Conservation (phyloP, 2,113 vertebrate genomes). For the Thermophis baileyi region DNA sequence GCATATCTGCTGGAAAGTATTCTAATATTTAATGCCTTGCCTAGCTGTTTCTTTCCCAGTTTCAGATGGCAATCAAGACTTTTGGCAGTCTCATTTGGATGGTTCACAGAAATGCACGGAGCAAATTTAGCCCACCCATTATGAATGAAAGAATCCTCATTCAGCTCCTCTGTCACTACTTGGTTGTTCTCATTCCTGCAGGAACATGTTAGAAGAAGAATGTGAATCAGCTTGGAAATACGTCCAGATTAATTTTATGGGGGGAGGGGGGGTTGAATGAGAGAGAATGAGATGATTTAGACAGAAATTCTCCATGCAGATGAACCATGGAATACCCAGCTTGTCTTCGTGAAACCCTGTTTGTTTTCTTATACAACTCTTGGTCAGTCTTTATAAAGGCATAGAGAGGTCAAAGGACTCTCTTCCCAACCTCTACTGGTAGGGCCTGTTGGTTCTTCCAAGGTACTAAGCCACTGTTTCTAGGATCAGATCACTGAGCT, state of each 20-base stretch:
- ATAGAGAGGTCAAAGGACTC: constrained; percentile 34
- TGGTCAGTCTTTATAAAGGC: not conserved
- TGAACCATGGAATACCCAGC: not conserved
- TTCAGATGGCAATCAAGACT: constrained; percentile 35
- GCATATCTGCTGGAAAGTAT: constrained; percentile 38
- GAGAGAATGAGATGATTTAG: not conserved
- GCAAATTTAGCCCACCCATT: constrained; percentile 54
- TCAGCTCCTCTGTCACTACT: constrained; percentile 27
- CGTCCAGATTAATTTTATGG: constrained; percentile 30
- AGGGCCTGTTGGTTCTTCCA: not conserved
- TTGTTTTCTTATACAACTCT: constrained; percentile 11
- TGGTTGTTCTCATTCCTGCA: constrained; percentile 27
- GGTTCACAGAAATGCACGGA: constrained; percentile 25
- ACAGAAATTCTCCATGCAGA: constrained; percentile 27
- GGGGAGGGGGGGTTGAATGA: not conserved
- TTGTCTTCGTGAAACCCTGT: not conserved
- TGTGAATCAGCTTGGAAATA: constrained; percentile 55
- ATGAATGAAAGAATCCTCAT: constrained; percentile 45
- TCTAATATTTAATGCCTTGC: constrained; percentile 42
- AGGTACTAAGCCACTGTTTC: not conserved
- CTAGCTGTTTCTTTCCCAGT: constrained; percentile 3
- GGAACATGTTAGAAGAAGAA: constrained; percentile 39
- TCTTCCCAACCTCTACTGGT: too few species aligned
- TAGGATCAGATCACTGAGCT: not conserved
- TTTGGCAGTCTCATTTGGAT: constrained; percentile 36